A percentile compares a stretch with the other conserved stretches of the same genome.
phyloP scores from a whole-genome alignment of 2,888 invertebrate species.

The Lithosia quadra region DNA sequence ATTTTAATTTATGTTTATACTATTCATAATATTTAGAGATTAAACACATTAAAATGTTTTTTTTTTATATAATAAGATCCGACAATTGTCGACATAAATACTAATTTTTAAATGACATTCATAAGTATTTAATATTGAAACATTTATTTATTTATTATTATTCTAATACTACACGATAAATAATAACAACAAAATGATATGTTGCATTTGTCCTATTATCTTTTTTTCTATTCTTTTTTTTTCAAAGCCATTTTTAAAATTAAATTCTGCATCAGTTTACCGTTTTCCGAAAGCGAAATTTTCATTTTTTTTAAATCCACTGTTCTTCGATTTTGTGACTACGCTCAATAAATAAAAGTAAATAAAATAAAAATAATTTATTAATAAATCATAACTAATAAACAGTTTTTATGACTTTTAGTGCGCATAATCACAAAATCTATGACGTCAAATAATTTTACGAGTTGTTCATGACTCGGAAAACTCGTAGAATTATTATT shows the following conservation, averaged over 20 bases:
- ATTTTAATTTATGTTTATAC: conserved; percentile 57
- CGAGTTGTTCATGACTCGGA: conserved; percentile 42
- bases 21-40: conserved; percentile 69
- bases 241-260: conserved; percentile 61
- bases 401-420: conserved; percentile 21
- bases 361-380: neutral
- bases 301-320: conserved; percentile 57
- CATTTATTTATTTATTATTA: conserved; percentile 58
- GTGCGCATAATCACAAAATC: conserved; percentile 41
- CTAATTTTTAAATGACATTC: conserved; percentile 63
- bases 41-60: conserved; percentile 70
- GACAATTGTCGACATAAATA: conserved; percentile 53
- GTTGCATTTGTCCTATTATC: conserved; percentile 55
- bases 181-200: conserved; percentile 61
- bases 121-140: conserved; percentile 68
- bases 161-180: conserved; percentile 58
- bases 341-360: conserved; percentile 39
- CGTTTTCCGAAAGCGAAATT: conserved; percentile 75
- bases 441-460: conserved; percentile 40
- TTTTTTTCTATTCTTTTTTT: conserved; percentile 55
- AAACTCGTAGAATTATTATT: conserved; percentile 38
- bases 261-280: conserved; percentile 72
- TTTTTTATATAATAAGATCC: conserved; percentile 59
- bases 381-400: neutral
- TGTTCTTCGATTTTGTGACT: conserved; percentile 57